A percentile compares a stretch with the other conserved stretches of the same genome.
Conservation (phyloP, 2,888 invertebrate species). For the Liopterus haemorrhoidalis region DNA sequence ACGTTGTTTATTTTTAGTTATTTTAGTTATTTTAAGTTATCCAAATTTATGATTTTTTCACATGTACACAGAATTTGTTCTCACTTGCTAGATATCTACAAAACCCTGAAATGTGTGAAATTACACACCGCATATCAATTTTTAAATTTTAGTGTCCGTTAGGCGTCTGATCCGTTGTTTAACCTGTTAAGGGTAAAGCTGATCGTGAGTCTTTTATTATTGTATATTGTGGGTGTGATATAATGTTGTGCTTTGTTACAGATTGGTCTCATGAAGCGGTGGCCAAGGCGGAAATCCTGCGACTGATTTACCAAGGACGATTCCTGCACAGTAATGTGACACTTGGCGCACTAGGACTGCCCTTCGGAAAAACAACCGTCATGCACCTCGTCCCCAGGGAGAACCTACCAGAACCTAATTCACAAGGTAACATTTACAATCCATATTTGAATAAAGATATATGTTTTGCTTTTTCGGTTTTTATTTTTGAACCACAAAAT, state of each 20-base stretch:
- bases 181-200: too few relatives aligned
- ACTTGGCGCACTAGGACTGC: slow-evolving; percentile 93
- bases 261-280: slow-evolving; percentile 97
- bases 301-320: slow-evolving; percentile 98
- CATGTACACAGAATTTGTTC: too few relatives aligned
- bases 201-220: too few relatives aligned
- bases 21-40: too few relatives aligned
- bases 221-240: too few relatives aligned
- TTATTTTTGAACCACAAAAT: not conserved
- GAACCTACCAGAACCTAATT: slow-evolving; percentile 98
- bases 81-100: too few relatives aligned
- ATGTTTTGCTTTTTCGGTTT: not conserved
- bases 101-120: too few relatives aligned
- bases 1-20: too few relatives aligned
- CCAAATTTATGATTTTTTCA: too few relatives aligned
- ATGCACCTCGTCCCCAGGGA: slow-evolving; percentile 99
- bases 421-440: slow-evolving; percentile 63
- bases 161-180: too few relatives aligned
- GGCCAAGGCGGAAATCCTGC: slow-evolving; percentile 92
- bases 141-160: too few relatives aligned
- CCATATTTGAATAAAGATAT: not conserved
- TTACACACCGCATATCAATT: too few relatives aligned
- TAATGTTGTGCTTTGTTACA: slow-evolving; percentile 53
- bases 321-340: slow-evolving; percentile 99
- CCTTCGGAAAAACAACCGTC: slow-evolving; percentile 96